These are phyloP conservation scores for Tetanocera ferruginea DNA, from an alignment of 2,888 invertebrate genomes.

Conservation along the genomic window DNA sequence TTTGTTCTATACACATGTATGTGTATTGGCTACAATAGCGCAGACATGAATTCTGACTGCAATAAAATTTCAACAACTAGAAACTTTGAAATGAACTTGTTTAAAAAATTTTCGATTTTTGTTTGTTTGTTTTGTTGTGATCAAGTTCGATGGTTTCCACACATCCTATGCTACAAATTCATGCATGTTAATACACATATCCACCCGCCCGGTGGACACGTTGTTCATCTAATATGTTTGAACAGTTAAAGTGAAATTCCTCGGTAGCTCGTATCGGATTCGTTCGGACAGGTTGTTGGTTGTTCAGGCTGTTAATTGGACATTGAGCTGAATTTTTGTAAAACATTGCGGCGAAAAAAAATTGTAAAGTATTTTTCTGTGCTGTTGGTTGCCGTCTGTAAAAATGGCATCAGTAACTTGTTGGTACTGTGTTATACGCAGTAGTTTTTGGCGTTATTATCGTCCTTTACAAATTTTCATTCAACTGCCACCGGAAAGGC, in stretches of 20 bases:
- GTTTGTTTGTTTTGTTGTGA: neutral
- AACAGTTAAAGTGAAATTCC: constrained; percentile 22
- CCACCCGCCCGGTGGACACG: neutral
- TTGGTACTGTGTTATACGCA: neutral
- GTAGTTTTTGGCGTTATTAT: neutral
- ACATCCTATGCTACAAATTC: neutral
- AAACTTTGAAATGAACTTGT: neutral
- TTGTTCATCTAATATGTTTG: neutral
- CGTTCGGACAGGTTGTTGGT: constrained; percentile 1
- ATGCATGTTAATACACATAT: neutral
- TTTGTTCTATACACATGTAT: too few species aligned
- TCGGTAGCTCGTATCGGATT: constrained; percentile 25
- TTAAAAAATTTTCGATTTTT: neutral
- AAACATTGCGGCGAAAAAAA: neutral
- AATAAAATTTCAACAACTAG: neutral
- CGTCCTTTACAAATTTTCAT: neutral
- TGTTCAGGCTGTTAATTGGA: constrained; percentile 20
- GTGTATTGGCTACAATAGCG: too few species aligned
- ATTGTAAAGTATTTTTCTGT: neutral
- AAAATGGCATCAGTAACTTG: too few species aligned
- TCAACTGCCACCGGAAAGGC: neutral
- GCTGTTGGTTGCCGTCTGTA: neutral
- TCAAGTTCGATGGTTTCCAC: neutral
- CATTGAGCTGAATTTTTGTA: neutral
- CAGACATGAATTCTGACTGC: too few species aligned